Conservation (phyloP, 2,888 invertebrate species). For the Sycophila texana region DNA sequence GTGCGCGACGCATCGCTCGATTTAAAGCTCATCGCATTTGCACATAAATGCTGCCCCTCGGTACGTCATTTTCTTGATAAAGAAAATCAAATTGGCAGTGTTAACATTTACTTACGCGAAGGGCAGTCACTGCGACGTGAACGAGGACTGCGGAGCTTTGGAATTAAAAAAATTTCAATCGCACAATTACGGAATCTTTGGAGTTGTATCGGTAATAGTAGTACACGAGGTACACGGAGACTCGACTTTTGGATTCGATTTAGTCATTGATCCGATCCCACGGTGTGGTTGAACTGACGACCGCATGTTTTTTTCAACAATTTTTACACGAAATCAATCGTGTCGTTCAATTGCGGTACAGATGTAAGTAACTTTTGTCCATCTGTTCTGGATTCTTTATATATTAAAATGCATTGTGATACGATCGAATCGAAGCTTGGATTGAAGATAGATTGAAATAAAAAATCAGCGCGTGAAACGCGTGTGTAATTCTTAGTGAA, state of each 20-base stretch:
- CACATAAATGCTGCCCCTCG: not conserved
- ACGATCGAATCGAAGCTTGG: not conserved
- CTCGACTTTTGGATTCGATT: too few species aligned
- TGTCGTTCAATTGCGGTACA: not conserved
- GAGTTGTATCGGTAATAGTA: too few species aligned
- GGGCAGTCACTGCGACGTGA: too few species aligned
- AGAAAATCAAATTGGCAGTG: not conserved
- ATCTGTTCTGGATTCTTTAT: not conserved
- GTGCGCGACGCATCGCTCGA: not conserved
- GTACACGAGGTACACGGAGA: too few species aligned
- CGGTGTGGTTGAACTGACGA: too few species aligned
- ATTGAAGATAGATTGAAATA: too few species aligned
- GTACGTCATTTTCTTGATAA: not conserved
- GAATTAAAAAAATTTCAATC: slow-evolving; percentile 1
- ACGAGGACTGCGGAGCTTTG: too few species aligned
- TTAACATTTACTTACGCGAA: too few species aligned
- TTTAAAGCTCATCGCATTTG: not conserved
- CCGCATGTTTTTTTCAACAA: slow-evolving; percentile 33
- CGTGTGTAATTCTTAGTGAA: too few species aligned
- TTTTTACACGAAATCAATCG: slow-evolving; percentile 34
- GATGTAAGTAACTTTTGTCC: too few species aligned
- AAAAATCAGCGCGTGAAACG: too few species aligned
- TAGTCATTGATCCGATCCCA: too few species aligned
- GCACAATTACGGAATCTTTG: not conserved
- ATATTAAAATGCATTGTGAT: not conserved